Evolutionary conservation across 30 jellyfish, hydroid and myxozoan genomes (phyloP), one percentile per base, ranked within the genome.

Genomic region (Pelagia noctiluca): DNA sequence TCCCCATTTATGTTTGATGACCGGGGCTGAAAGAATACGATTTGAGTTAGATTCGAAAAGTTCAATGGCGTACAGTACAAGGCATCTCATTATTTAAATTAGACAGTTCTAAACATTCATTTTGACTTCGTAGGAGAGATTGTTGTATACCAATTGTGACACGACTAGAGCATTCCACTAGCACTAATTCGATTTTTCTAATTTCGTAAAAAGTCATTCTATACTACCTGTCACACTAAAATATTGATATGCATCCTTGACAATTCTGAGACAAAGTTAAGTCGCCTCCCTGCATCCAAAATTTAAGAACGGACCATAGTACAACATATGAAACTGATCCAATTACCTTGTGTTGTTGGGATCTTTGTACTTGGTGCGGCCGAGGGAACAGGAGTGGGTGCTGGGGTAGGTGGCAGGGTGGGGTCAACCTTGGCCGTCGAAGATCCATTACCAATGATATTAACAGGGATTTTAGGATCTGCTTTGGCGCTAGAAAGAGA

Each of bases 401-500:
- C 82, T 24, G 79, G 89, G 16, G 7, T 35, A 16, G 23, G 76
- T 54, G 49, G 83, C 71, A 34, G 88, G 84, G 69, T 10, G 53
- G 38, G 78, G 67, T 3, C 25, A n/a, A 52, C 68, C 2, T 52
- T 19, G 12, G 68, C 68, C 16, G 12, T 52, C 12, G 68, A 52
- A 19, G 12, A 3, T 52, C 68, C 68, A 3, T 19, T 19, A 8
- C 68, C 68, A 63, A 72, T 62, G 21, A 90, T 80, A 47, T 76
- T 78, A 25, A 90, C 97, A 8, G 97, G 97, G 68, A 90, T 71
- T n/a, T 90, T 72, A 12, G 97, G 97, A 64, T 90, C 97, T 1
- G 97, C 95, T 84, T 90, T 90, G 71, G 97, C 97, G 73, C 96
- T 84, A 21, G 97, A 90, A 11, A 90, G 83, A 33, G 97, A 83